phyloP scores from a whole-genome alignment of 2,113 vertebrate genomes.

The Eudorcas thomsonii region DNA sequence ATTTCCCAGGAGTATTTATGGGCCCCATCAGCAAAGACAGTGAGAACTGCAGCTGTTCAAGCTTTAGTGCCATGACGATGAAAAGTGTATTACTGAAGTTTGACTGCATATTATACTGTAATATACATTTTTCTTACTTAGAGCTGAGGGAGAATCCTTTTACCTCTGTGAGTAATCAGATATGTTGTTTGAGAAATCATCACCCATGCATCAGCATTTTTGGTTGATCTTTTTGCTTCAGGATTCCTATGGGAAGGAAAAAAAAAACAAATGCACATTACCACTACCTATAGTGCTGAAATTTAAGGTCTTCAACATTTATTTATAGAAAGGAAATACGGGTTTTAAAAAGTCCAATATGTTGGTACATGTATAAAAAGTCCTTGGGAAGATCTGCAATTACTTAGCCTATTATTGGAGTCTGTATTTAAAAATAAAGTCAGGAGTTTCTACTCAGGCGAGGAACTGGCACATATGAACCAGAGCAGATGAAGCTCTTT shows the following conservation, averaged over 20 bases:
- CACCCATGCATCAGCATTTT: background rate
- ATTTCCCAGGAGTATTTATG: background rate
- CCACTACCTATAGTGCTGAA: background rate
- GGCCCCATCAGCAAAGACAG: background rate
- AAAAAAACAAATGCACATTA: background rate
- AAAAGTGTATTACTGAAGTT: constrained; percentile 40
- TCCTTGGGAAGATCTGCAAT: constrained; percentile 5
- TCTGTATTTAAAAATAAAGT: constrained; percentile 39
- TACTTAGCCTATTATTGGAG: constrained; percentile 47
- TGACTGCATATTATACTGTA: background rate
- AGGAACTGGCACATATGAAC: background rate
- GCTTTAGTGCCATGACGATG: background rate
- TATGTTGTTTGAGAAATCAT: background rate
- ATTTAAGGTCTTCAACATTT: constrained; percentile 34
- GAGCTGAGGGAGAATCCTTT: background rate
- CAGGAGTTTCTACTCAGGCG: background rate
- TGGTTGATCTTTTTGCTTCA: background rate
- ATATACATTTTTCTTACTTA: background rate
- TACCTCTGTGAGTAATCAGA: background rate
- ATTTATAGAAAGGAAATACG: constrained; percentile 30
- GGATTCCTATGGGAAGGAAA: background rate
- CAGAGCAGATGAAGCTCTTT: constrained; percentile 28
- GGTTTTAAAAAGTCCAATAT: constrained; percentile 28
- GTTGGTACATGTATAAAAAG: constrained; percentile 27
- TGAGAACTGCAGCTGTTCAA: constrained; percentile 22